Percentiles rank a stretch among this genome's conserved stretches.
These are phyloP conservation scores for Patagioenas fasciata DNA, from an alignment of 2,113 vertebrate genomes.

Conservation along the genomic window DNA sequence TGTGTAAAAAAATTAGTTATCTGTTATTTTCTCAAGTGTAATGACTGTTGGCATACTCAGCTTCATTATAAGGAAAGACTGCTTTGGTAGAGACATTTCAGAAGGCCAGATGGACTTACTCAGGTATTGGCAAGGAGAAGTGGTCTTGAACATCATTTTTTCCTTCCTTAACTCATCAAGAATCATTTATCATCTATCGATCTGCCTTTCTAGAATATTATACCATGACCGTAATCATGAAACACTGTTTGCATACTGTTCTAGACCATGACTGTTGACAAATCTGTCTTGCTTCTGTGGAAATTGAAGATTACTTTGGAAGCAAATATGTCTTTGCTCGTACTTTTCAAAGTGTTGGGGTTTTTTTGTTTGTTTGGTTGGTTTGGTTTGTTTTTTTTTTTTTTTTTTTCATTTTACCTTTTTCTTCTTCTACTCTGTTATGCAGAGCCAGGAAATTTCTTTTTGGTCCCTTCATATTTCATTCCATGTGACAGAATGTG, in stretches of 20 bases:
- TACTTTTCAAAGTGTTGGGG: neutral
- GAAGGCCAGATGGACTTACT: neutral
- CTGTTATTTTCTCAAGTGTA: neutral
- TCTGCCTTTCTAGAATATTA: neutral
- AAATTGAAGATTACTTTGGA: constrained; percentile 8
- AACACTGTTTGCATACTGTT: neutral
- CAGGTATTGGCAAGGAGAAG: neutral
- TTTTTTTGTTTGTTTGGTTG: too few relatives aligned
- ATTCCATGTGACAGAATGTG: constrained; percentile 51
- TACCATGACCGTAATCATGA: accelerated
- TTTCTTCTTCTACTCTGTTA: neutral
- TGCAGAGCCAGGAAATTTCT: neutral
- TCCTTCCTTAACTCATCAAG: neutral
- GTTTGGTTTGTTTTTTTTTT: too few relatives aligned
- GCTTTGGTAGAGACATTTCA: neutral
- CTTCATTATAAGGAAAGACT: neutral
- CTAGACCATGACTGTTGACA: neutral
- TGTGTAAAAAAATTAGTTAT: neutral
- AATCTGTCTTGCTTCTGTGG: neutral
- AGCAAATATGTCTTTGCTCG: neutral
- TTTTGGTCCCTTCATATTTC: constrained; percentile 35
- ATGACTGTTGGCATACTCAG: neutral
- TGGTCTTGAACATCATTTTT: neutral
- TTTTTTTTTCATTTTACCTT: neutral
- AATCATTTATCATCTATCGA: neutral